These are phyloP conservation scores for Dermatemys mawii DNA, from an alignment of 2,113 vertebrate species.

Conservation along the genomic window DNA sequence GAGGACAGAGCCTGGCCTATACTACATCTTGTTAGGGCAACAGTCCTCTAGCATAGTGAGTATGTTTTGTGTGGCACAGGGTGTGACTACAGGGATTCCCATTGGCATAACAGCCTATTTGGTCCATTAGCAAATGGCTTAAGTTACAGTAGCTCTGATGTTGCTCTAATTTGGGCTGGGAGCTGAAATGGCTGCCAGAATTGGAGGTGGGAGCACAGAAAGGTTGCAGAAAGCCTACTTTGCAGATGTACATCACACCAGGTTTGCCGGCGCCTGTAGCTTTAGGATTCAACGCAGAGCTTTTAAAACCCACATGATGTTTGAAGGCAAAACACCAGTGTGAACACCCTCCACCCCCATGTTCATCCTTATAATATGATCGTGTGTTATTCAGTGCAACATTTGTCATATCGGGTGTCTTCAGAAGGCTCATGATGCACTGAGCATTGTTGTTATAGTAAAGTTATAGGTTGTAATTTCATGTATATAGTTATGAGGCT, in stretches of 20 bases:
- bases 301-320: conserved; percentile 5
- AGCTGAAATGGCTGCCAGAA: not conserved
- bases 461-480: no score
- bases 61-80: no score
- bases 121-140: not conserved
- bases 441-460: no score
- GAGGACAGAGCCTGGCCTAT: no score
- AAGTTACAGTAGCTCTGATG: not conserved
- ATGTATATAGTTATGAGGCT: no score
- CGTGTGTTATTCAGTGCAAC: no score
- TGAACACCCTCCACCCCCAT: no score
- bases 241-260: not conserved
- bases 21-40: no score
- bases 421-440: no score
- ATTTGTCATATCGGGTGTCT: no score
- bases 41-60: no score
- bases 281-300: conserved; percentile 1
- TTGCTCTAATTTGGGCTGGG: not conserved
- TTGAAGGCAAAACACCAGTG: conserved; percentile 17
- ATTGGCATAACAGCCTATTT: not conserved
- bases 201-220: rapidly evolving
- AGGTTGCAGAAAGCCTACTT: not conserved
- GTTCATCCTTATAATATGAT: no score
- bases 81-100: not conserved
- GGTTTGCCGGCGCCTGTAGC: not conserved